Evolutionary conservation across 2,797 vertebrate genomes (phyloP).

Genomic region (Nannoperca obscura): DNA sequence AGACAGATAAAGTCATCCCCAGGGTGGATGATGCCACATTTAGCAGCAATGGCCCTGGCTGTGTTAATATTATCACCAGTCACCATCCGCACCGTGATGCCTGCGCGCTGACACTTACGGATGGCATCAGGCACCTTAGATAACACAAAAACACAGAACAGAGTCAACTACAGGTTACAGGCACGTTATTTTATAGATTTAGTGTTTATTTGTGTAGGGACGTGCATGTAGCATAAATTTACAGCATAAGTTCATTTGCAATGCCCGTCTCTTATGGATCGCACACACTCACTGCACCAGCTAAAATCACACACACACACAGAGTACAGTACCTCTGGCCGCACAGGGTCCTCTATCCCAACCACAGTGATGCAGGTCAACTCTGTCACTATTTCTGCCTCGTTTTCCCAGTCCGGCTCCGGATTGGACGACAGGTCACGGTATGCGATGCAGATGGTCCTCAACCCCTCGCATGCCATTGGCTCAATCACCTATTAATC

Average conservation of each 20-base stretch:
- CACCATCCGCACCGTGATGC: conserved; percentile 95
- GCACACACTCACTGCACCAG: neutral
- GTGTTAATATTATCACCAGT: conserved; percentile 96
- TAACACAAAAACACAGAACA: neutral
- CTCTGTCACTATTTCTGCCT: conserved; percentile 89
- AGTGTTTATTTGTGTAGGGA: no score
- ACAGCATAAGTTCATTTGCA: no score
- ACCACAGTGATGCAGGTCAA: conserved; percentile 92
- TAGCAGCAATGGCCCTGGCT: conserved; percentile 91
- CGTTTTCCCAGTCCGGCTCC: conserved; percentile 93
- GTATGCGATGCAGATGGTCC: conserved; percentile 93
- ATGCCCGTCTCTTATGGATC: neutral
- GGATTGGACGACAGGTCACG: conserved; percentile 87
- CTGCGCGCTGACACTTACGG: conserved; percentile 92
- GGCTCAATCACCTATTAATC: conserved; percentile 89
- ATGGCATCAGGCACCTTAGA: conserved; percentile 92
- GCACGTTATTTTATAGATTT: neutral
- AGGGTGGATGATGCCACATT: conserved; percentile 93
- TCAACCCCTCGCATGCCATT: conserved; percentile 93
- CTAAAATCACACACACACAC: neutral
- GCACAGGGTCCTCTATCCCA: conserved; percentile 94
- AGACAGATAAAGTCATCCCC: conserved; percentile 94
- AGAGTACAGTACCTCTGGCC: conserved; percentile 88
- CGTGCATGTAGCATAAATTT: no score
- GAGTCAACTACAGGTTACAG: neutral